phyloP scores from a whole-genome alignment of 2,113 vertebrate species.

The Chionomys nivalis region DNA sequence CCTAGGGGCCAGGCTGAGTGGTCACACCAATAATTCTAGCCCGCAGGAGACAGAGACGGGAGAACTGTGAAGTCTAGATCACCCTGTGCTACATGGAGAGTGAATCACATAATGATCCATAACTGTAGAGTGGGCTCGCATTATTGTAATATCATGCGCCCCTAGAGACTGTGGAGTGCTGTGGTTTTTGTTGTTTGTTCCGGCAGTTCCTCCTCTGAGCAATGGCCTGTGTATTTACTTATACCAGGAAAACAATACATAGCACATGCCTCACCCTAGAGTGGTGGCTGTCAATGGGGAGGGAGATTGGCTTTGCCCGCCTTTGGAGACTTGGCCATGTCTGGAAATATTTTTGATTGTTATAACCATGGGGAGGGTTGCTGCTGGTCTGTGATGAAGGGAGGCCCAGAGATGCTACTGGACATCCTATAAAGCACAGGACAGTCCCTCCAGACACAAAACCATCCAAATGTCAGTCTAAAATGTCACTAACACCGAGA shows the following conservation, averaged over 20 bases:
- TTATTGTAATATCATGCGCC: neutral
- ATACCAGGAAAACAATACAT: neutral
- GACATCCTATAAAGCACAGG: neutral
- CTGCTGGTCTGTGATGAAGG: neutral
- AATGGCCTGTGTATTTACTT: neutral
- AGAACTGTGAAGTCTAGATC: neutral
- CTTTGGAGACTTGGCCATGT: neutral
- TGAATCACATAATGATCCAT: neutral
- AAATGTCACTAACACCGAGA: neutral
- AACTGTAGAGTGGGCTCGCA: neutral
- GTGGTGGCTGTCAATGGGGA: neutral
- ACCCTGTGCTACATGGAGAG: neutral
- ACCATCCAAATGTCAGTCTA: neutral
- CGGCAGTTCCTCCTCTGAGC: neutral
- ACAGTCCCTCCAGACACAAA: neutral
- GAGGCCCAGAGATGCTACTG: slow-evolving; percentile 10
- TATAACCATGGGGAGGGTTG: neutral
- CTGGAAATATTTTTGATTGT: slow-evolving; percentile 29
- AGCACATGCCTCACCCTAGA: neutral
- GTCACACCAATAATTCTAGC: neutral
- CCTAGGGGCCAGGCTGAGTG: neutral
- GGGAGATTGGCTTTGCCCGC: neutral
- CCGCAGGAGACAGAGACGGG: too few species aligned
- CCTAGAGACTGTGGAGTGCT: neutral
- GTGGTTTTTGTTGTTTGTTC: neutral